Percentiles rank a stretch among this genome's conserved stretches.
Conservation (phyloP, 2,888 invertebrate genomes). For the Synanthedon myopaeformis region DNA sequence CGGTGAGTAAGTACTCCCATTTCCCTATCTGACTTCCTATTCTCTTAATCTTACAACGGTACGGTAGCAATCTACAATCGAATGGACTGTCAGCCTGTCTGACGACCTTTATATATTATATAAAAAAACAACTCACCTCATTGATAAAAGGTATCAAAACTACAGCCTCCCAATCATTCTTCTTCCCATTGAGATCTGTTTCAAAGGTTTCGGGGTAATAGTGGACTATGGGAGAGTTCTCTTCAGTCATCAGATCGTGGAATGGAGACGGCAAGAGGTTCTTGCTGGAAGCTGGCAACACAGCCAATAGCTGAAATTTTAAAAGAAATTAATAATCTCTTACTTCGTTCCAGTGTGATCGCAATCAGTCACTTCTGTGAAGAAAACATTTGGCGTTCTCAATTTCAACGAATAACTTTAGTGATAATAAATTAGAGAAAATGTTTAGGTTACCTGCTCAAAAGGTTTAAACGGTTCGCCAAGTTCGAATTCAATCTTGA, state of each 20-base stretch:
- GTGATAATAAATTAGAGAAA: no score
- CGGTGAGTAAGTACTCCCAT: no score
- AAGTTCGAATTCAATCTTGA: constrained; percentile 84
- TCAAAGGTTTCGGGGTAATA: constrained; percentile 93
- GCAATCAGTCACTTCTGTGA: no score
- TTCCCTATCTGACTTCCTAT: no score
- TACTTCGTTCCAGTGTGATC: constrained; percentile 49
- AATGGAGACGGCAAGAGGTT: constrained; percentile 81
- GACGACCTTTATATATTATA: no score
- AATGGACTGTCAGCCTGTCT: no score
- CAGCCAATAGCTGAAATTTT: constrained; percentile 78
- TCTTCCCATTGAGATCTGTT: constrained; percentile 96
- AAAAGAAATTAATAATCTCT: background rate
- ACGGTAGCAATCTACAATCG: no score
- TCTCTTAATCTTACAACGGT: no score
- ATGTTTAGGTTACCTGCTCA: constrained; percentile 73
- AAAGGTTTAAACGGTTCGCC: constrained; percentile 93
- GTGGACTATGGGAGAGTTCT: constrained; percentile 85
- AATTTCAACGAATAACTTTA: no score
- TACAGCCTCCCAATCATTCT: constrained; percentile 96
- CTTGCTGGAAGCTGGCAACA: constrained; percentile 88
- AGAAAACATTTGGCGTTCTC: no score
- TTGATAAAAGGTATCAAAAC: constrained; percentile 94
- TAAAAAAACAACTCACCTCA: constrained; percentile 71
- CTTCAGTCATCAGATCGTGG: constrained; percentile 81